Evolutionary conservation across 2,888 invertebrate genomes (phyloP).

Genomic region (Drosophila borealis): DNA sequence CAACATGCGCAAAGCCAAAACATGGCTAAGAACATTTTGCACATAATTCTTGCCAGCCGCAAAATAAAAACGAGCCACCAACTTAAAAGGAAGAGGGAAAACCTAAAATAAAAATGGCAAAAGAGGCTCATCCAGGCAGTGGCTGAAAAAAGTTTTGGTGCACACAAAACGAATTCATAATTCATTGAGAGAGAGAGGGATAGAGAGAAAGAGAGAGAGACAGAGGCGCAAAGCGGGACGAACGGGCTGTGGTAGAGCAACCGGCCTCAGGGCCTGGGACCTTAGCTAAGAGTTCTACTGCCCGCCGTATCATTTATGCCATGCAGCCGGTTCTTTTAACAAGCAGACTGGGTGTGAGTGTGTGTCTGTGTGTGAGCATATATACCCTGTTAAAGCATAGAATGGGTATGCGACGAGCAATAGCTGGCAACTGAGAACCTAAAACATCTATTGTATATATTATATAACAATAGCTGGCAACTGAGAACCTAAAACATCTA

Average conservation of each 20-base stretch:
- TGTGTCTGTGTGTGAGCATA: neutral
- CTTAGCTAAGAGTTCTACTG: conserved; percentile 31
- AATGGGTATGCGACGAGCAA: neutral
- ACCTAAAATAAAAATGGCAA: conserved; percentile 4
- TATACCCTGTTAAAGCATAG: conserved; percentile 20
- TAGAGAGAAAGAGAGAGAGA: conserved; percentile 1
- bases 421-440: neutral
- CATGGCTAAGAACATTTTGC: conserved; percentile 72
- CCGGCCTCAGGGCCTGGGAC: conserved; percentile 24
- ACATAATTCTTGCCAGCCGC: conserved; percentile 74
- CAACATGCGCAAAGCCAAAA: conserved; percentile 36
- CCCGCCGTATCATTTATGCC: conserved; percentile 59
- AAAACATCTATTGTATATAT: too few relatives aligned
- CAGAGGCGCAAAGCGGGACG: conserved; percentile 17
- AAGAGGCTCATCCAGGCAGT: conserved; percentile 1
- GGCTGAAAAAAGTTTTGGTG: conserved; percentile 43
- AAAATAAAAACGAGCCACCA: conserved; percentile 57
- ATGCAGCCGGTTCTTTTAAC: conserved; percentile 34
- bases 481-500: too few relatives aligned
- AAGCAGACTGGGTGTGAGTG: neutral
- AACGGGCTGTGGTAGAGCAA: conserved; percentile 7
- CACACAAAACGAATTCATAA: conserved; percentile 72
- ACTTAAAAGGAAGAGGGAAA: conserved; percentile 18
- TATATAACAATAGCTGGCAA: neutral
- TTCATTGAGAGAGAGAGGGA: conserved; percentile 64